Percentiles rank a stretch among this genome's conserved stretches.
Conservation (phyloP, 1,140 invertebrate species). For the Sycophila sp. region DNA sequence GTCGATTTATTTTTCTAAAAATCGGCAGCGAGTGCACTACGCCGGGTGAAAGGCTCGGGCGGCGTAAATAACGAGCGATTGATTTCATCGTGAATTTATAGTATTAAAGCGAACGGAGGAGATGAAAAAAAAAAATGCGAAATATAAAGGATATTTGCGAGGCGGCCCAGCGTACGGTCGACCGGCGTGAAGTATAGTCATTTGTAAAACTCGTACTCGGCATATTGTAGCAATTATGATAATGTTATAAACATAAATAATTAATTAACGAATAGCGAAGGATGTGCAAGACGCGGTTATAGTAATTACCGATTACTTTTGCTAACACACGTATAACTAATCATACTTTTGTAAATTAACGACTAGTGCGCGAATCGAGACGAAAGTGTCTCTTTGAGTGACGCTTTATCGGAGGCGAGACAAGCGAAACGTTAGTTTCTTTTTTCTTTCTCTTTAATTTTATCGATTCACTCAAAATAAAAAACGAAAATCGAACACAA, state of each 20-base stretch:
- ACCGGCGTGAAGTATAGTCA: neutral
- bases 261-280: neutral
- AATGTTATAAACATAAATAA: neutral
- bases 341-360: slow-evolving; percentile 35
- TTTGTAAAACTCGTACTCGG: slow-evolving; percentile 20
- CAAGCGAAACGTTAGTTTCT: too few species aligned
- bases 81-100: neutral
- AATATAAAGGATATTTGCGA: neutral
- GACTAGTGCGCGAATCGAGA: neutral
- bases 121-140: neutral
- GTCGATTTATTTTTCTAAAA: too few species aligned
- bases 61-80: neutral
- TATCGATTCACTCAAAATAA: too few species aligned
- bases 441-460: too few species aligned
- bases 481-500: too few species aligned
- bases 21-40: too few species aligned
- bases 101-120: neutral
- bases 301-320: slow-evolving; percentile 28
- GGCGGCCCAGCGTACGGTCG: neutral
- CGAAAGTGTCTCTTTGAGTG: too few species aligned
- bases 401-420: too few species aligned
- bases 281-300: neutral
- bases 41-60: neutral
- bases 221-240: neutral
- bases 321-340: slow-evolving; percentile 15